These are phyloP conservation scores for Agriopis leucophaearia DNA, from an alignment of 2,888 invertebrate genomes.

Conservation along the genomic window DNA sequence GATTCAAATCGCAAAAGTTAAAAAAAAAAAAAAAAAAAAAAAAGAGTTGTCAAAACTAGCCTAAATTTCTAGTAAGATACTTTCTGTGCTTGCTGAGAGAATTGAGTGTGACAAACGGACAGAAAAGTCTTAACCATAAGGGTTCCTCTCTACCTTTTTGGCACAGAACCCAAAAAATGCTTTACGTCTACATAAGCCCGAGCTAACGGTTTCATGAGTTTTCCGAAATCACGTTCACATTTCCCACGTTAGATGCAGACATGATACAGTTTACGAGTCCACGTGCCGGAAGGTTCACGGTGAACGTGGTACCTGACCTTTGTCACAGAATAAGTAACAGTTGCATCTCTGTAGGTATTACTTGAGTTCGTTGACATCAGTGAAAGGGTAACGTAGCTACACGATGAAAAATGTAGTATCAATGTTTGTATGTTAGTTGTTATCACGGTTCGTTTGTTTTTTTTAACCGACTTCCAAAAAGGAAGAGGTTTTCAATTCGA, in stretches of 20 bases:
- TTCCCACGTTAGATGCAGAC: constrained; percentile 14
- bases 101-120: no score
- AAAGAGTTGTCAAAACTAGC: no score
- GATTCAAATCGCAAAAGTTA: no score
- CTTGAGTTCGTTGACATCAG: constrained; percentile 5
- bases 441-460: no score
- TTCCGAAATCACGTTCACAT: constrained; percentile 14
- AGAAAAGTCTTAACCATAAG: no score
- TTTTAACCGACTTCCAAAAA: no score
- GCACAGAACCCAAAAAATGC: not conserved
- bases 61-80: no score
- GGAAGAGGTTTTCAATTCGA: no score
- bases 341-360: constrained; percentile 6
- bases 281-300: constrained; percentile 10
- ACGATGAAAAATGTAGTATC: constrained; percentile 1
- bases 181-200: not conserved
- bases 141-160: no score
- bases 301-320: constrained; percentile 12
- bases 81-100: no score
- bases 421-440: not conserved
- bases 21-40: no score
- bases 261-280: constrained; percentile 16
- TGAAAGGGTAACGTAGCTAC: constrained; percentile 1
- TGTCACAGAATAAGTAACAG: not conserved
- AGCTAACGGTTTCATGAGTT: constrained; percentile 2